These are phyloP conservation scores for Delia radicum DNA, from an alignment of 1,140 invertebrate genomes.

Conservation along the genomic window DNA sequence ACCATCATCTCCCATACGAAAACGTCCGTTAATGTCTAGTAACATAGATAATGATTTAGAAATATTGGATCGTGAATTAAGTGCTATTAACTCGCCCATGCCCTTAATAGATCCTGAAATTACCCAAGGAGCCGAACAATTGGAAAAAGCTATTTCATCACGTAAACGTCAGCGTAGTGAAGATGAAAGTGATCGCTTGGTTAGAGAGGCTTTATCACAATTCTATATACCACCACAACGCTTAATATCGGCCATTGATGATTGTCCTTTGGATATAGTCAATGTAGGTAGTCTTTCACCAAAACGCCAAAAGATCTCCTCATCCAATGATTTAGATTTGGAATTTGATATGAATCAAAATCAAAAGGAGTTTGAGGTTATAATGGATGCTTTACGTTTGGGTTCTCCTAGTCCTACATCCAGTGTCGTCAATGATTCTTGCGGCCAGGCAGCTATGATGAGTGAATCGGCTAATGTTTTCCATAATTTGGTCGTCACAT, in stretches of 20 bases:
- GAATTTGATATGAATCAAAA: slow-evolving; percentile 55
- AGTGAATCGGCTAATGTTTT: slow-evolving; percentile 69
- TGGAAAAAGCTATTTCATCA: slow-evolving; percentile 50
- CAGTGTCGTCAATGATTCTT: slow-evolving; percentile 57
- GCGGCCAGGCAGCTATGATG: slow-evolving; percentile 69
- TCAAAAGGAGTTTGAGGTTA: slow-evolving; percentile 57
- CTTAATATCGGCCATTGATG: slow-evolving; percentile 68
- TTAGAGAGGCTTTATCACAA: slow-evolving; percentile 66
- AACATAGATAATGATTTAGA: slow-evolving; percentile 51
- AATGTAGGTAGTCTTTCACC: slow-evolving; percentile 20
- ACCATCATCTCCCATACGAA: neutral
- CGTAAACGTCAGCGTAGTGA: slow-evolving; percentile 57
- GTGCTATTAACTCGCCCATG: slow-evolving; percentile 54
- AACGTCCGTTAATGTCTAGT: slow-evolving; percentile 38
- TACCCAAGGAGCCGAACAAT: slow-evolving; percentile 52
- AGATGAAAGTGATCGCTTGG: slow-evolving; percentile 63
- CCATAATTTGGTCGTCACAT: slow-evolving; percentile 67
- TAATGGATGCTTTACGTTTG: slow-evolving; percentile 55
- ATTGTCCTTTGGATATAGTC: slow-evolving; percentile 54
- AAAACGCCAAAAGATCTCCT: slow-evolving; percentile 27
- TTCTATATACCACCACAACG: slow-evolving; percentile 73
- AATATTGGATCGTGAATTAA: slow-evolving; percentile 52
- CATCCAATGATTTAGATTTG: slow-evolving; percentile 44
- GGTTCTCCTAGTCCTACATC: slow-evolving; percentile 55
- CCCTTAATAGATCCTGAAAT: slow-evolving; percentile 51